Percentiles rank a stretch among this genome's conserved stretches.
Conservation (phyloP, 2,113 vertebrate species). For the Perognathus longimembris region DNA sequence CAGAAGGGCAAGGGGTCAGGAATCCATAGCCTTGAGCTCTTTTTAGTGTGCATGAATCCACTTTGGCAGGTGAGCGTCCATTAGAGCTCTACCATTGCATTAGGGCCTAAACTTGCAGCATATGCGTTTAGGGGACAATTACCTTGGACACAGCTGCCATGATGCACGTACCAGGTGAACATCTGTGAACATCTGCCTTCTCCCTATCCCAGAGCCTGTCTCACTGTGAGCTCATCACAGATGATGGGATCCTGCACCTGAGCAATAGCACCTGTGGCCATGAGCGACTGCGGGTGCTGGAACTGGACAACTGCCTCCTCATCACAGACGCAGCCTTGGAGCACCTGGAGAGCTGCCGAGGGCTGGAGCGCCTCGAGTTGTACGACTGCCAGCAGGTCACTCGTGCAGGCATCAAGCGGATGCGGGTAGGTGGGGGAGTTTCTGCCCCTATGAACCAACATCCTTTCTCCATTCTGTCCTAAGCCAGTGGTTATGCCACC, state of each 20-base stretch:
- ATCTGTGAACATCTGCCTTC: not conserved
- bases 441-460: not conserved
- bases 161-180: not conserved
- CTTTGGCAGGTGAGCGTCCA: not conserved
- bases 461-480: not conserved
- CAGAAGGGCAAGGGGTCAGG: not conserved
- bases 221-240: constrained; percentile 96
- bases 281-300: constrained; percentile 92
- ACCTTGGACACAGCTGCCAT: not conserved
- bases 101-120: not conserved
- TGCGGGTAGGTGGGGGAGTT: constrained; percentile 87
- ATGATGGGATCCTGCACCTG: constrained; percentile 94
- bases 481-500: not conserved
- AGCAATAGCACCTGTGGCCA: constrained; percentile 94
- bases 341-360: constrained; percentile 94
- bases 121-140: not conserved
- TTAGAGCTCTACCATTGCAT: not conserved
- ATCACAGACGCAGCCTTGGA: constrained; percentile 94
- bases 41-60: not conserved
- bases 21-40: not conserved
- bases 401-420: constrained; percentile 94
- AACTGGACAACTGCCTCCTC: constrained; percentile 95
- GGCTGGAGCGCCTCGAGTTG: constrained; percentile 94
- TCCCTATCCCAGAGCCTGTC: constrained; percentile 90
- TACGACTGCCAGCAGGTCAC: constrained; percentile 97